phyloP scores from a whole-genome alignment of 2,888 invertebrate genomes.

The Acheta domesticus region DNA sequence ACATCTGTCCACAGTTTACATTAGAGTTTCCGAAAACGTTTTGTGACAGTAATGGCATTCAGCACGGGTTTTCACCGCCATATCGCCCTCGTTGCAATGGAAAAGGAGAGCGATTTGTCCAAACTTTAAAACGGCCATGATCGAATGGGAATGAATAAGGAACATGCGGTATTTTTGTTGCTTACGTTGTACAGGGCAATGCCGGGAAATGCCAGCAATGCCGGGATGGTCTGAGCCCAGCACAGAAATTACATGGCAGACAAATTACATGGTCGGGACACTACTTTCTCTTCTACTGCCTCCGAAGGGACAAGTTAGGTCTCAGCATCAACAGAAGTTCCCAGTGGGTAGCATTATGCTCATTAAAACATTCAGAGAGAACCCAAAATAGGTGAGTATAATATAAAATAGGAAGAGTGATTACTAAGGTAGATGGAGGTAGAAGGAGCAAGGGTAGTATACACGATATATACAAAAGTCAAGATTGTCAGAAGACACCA shows the following conservation, averaged over 20 bases:
- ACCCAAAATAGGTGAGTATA: background rate
- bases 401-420: background rate
- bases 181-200: background rate
- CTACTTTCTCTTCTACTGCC: background rate
- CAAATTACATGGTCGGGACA: background rate
- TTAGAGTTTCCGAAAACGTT: too few relatives aligned
- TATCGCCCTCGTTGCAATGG: constrained; percentile 27
- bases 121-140: constrained; percentile 35
- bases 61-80: too few relatives aligned
- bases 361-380: background rate
- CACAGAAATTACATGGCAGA: background rate
- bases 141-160: background rate
- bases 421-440: too few relatives aligned
- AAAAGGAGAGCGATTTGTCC: constrained; percentile 38
- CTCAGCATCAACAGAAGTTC: background rate
- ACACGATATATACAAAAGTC: background rate
- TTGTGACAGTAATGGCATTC: too few relatives aligned
- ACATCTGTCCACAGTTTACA: too few relatives aligned
- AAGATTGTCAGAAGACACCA: background rate
- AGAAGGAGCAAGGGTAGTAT: background rate
- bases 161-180: background rate
- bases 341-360: background rate
- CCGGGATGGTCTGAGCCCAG: background rate
- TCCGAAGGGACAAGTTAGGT: background rate
- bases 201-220: background rate